Evolutionary conservation across 2,797 vertebrate species (phyloP).

Genomic region (Enteromius mattozi): DNA sequence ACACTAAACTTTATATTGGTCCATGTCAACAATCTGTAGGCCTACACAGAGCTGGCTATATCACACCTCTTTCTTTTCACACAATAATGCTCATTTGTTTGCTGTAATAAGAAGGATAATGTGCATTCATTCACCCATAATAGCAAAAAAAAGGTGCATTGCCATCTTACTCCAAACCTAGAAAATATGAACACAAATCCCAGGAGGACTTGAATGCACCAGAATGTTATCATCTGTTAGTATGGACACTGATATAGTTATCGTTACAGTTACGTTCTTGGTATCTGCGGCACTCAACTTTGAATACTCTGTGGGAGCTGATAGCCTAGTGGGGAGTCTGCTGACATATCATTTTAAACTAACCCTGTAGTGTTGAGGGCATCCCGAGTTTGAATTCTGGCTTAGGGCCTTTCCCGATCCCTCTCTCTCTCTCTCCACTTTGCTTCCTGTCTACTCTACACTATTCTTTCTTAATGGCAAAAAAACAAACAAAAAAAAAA

Average conservation of each 20-base stretch:
- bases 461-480: too few relatives aligned
- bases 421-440: too few relatives aligned
- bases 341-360: neutral
- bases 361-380: neutral
- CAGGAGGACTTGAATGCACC: neutral
- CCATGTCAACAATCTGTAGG: neutral
- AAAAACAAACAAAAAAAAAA: too few relatives aligned
- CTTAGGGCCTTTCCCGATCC: neutral
- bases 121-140: neutral
- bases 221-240: neutral
- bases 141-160: neutral
- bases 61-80: neutral
- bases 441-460: too few relatives aligned
- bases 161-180: neutral
- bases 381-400: neutral
- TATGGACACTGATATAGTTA: neutral
- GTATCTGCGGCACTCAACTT: neutral
- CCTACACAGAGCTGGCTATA: neutral
- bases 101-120: neutral
- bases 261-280: neutral
- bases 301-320: neutral
- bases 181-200: neutral
- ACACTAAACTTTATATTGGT: neutral
- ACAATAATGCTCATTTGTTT: neutral
- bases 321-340: neutral